A percentile compares a stretch with the other conserved stretches of the same genome.
These are phyloP conservation scores for Penaeus japonicus DNA, from an alignment of 1,140 invertebrate species.

Conservation along the genomic window DNA sequence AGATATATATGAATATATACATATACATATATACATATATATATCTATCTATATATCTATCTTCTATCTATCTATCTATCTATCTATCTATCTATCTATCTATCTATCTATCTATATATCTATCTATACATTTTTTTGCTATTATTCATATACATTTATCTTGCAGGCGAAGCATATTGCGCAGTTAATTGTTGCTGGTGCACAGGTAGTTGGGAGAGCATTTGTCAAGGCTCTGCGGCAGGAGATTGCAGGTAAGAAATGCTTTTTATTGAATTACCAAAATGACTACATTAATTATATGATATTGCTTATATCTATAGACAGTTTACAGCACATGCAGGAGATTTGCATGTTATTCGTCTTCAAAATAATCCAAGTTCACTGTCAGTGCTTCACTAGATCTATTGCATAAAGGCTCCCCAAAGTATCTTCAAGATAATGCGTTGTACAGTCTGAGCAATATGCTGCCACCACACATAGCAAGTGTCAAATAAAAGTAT, in stretches of 20 bases:
- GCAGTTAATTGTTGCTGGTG: constrained; percentile 87
- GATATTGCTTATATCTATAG: background rate
- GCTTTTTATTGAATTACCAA: constrained; percentile 14
- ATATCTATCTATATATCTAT: no score
- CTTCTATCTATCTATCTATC: no score
- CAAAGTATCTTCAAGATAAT: no score
- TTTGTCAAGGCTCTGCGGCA: constrained; percentile 89
- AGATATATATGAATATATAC: background rate
- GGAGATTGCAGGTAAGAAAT: constrained; percentile 64
- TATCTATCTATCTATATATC: background rate
- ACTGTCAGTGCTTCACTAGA: background rate
- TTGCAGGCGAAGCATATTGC: constrained; percentile 87
- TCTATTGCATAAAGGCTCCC: no score
- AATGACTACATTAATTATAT: background rate
- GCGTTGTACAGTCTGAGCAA: no score
- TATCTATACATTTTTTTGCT: background rate
- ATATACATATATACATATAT: no score
- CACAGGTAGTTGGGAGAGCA: constrained; percentile 87
- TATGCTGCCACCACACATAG: no score
- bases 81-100: background rate
- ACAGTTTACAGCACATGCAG: background rate
- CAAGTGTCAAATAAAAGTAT: no score
- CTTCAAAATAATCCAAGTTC: background rate
- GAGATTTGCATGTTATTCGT: background rate
- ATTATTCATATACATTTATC: constrained; percentile 11